Conservation (phyloP, 2,797 vertebrate species). For the Discoglossus pictus region DNA sequence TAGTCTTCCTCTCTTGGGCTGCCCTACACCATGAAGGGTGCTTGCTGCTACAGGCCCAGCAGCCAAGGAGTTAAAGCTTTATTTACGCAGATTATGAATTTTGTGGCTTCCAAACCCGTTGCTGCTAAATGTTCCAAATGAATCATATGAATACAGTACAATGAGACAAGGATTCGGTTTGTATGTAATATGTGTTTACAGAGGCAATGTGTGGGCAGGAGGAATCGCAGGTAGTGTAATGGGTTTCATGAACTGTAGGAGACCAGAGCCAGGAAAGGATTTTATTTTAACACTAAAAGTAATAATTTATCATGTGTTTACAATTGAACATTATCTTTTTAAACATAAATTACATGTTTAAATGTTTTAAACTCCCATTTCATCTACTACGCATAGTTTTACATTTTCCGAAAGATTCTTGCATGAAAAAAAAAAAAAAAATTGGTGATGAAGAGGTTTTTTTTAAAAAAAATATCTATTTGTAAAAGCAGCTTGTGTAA, state of each 20-base stretch:
- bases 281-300: slow-evolving; percentile 36
- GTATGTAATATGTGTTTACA: slow-evolving; percentile 13
- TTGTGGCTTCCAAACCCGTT: slow-evolving; percentile 42
- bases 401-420: too few relatives aligned
- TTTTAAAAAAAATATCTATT: too few relatives aligned
- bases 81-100: slow-evolving; percentile 17
- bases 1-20: slow-evolving; percentile 38
- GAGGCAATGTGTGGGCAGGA: slow-evolving; percentile 15
- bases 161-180: slow-evolving; percentile 6
- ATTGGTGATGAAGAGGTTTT: too few relatives aligned
- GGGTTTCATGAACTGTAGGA: neutral
- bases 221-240: slow-evolving; percentile 17
- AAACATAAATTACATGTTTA: too few relatives aligned
- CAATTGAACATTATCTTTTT: too few relatives aligned
- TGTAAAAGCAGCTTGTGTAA: too few relatives aligned
- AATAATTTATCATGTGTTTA: too few relatives aligned
- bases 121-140: slow-evolving; percentile 45
- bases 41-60: slow-evolving; percentile 25
- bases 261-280: neutral
- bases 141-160: neutral
- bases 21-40: slow-evolving; percentile 28
- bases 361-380: too few relatives aligned
- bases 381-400: too few relatives aligned
- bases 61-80: slow-evolving; percentile 45
- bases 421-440: too few relatives aligned